These are phyloP conservation scores for Phasianus colchicus DNA, from an alignment of 2,113 vertebrate species.

Conservation along the genomic window DNA sequence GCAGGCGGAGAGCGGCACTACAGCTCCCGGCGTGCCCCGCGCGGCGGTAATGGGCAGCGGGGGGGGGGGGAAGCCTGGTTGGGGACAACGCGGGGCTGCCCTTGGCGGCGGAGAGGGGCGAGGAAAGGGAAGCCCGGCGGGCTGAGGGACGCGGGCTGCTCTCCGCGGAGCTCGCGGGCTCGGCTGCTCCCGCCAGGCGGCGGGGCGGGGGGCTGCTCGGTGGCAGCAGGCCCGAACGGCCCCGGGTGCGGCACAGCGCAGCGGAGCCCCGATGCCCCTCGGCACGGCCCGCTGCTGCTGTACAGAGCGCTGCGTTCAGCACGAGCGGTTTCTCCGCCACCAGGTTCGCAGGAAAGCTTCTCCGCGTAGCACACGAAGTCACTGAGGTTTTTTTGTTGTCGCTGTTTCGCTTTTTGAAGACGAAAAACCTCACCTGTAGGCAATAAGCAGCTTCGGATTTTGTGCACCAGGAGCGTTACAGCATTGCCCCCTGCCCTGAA, in stretches of 20 bases:
- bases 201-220: no score
- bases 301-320: not conserved
- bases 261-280: no score
- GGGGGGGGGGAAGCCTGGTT: not conserved
- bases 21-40: not conserved
- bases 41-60: not conserved
- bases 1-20: not conserved
- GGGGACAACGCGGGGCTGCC: not conserved
- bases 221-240: not conserved
- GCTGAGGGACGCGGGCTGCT: no score
- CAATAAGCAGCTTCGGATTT: not conserved
- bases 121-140: not conserved
- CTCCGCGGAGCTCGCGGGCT: no score
- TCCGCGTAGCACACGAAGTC: not conserved
- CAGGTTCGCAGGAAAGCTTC: not conserved
- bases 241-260: no score
- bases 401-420: no score
- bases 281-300: no score
- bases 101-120: not conserved
- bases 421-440: not conserved
- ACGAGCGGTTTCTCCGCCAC: accelerated
- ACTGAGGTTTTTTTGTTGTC: no score
- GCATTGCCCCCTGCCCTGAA: not conserved
- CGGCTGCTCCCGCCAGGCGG: no score
- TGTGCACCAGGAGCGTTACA: not conserved